Evolutionary conservation across 2,888 invertebrate species (phyloP), one percentile per base, ranked within the genome.

Genomic region (Patella pellucida): DNA sequence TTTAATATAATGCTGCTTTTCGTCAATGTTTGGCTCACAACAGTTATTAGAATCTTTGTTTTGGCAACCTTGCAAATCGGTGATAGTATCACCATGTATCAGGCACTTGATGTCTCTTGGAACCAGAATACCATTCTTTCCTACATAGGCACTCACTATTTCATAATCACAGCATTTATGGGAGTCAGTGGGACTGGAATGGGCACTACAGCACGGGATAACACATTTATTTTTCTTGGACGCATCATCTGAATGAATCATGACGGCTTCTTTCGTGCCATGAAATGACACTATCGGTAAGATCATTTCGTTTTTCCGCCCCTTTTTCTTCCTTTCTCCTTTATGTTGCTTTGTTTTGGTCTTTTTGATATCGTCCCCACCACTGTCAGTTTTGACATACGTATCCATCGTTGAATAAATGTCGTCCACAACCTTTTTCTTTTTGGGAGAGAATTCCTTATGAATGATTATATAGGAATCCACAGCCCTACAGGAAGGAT

Each of bases 221-320:
- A 62, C 62, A 62, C 62, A 62, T 62, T 62, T 62, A 62, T 62
- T 62, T 62, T 62, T 62, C 23, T 62, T 62, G 9, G 62, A 62
- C 41, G 41, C 41, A 54, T 51, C 71, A 19, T 52, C 68, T 14
- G 74, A 62, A 56, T 75, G 73, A 62, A 78, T 75, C 54, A 68
- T 68, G 5, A 78, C 75, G 14, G 52, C 67, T 52, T 78, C 78
- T 27, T 56, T 52, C 23, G 68, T 69, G 27, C 71, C 75, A n/a
- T 75, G 72, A 71, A 70, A 78, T 23, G 75, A 67, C 27, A 78
- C 75, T 27, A 78, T 71, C 5, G 75, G 78, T 27, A 75, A 69
- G 9, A 74, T 68, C 27, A 78, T 72, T 54, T 78, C 75, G 41
- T 52, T 19, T 74, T 74, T 74, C 12, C 54, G 51, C 19, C 41